These are phyloP conservation scores for Macrobrachium nipponense DNA, from an alignment of 1,140 invertebrate genomes.

Conservation along the genomic window DNA sequence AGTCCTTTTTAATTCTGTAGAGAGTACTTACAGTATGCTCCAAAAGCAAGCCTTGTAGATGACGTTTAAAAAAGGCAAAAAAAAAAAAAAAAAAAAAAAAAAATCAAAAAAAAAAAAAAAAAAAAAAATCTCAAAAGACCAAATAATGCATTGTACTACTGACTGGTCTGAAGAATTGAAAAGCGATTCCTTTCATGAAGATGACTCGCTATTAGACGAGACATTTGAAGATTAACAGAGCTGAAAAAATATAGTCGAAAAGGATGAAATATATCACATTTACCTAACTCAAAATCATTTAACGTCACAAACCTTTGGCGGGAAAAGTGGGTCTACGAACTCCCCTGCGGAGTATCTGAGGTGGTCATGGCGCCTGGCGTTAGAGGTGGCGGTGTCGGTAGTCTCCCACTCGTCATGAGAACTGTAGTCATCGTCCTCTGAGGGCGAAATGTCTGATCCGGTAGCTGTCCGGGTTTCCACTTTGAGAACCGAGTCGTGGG, in stretches of 20 bases:
- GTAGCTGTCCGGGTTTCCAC: constrained; percentile 82
- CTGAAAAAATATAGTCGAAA: background rate
- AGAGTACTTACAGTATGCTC: too few relatives aligned
- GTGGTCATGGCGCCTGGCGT: constrained; percentile 70
- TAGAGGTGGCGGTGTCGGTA: constrained; percentile 68
- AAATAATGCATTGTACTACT: too few relatives aligned
- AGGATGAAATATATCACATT: background rate
- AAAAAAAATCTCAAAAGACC: too few relatives aligned
- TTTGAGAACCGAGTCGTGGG: constrained; percentile 89
- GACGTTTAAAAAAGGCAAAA: too few relatives aligned
- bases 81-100: too few relatives aligned
- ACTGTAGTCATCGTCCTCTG: constrained; percentile 78
- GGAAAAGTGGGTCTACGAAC: constrained; percentile 70
- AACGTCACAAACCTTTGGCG: constrained; percentile 25
- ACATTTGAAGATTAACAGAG: too few relatives aligned
- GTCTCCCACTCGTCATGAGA: constrained; percentile 71
- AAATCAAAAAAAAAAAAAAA: too few relatives aligned
- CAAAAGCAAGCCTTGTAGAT: too few relatives aligned
- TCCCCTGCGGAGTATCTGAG: constrained; percentile 68
- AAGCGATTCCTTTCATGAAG: too few relatives aligned
- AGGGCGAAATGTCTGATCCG: constrained; percentile 73
- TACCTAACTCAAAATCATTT: background rate
- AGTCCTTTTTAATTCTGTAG: too few relatives aligned
- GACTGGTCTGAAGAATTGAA: too few relatives aligned
- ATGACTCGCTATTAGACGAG: too few relatives aligned